Conservation (phyloP, 92 coral and sea anemone species). For the Bergia puertoricense region DNA sequence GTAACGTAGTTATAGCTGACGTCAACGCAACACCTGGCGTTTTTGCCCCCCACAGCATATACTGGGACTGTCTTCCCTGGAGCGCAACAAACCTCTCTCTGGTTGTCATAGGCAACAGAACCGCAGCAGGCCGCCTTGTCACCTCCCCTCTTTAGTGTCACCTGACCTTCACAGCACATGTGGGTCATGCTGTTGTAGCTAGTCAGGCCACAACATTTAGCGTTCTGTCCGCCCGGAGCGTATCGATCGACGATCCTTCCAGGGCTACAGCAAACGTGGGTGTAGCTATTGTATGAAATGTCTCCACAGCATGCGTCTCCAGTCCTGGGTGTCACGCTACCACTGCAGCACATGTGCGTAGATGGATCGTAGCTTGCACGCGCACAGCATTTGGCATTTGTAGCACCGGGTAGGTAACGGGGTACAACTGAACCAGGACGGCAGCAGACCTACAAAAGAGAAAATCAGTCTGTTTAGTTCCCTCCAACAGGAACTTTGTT, state of each 20-base stretch:
- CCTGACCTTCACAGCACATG: conserved; percentile 33
- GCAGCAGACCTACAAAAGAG: conserved; percentile 43
- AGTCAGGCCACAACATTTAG: conserved; percentile 42
- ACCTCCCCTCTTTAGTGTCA: conserved; percentile 11
- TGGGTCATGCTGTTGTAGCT: conserved; percentile 40
- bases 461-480: not conserved
- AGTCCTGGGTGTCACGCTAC: conserved; percentile 25
- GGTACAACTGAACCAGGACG: not conserved
- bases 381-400: conserved; percentile 39
- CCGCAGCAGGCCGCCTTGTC: conserved; percentile 53
- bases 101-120: conserved; percentile 16
- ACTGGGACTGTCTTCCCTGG: conserved; percentile 4
- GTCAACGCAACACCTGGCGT: conserved; percentile 50
- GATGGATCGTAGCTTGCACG: conserved; percentile 18
- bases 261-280: conserved; percentile 42
- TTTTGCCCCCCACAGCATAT: conserved; percentile 33
- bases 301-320: conserved; percentile 49
- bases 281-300: conserved; percentile 34
- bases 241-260: conserved; percentile 34
- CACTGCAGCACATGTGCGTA: conserved; percentile 50
- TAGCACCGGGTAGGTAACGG: conserved; percentile 36
- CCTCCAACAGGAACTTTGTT: not conserved
- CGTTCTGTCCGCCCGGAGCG: conserved; percentile 25
- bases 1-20: conserved; percentile 40
- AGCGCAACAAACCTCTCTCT: conserved; percentile 47